A percentile compares a stretch with the other conserved stretches of the same genome.
Evolutionary conservation across 2,797 vertebrate genomes (phyloP).

Genomic region (Bovichtus diacanthus): DNA sequence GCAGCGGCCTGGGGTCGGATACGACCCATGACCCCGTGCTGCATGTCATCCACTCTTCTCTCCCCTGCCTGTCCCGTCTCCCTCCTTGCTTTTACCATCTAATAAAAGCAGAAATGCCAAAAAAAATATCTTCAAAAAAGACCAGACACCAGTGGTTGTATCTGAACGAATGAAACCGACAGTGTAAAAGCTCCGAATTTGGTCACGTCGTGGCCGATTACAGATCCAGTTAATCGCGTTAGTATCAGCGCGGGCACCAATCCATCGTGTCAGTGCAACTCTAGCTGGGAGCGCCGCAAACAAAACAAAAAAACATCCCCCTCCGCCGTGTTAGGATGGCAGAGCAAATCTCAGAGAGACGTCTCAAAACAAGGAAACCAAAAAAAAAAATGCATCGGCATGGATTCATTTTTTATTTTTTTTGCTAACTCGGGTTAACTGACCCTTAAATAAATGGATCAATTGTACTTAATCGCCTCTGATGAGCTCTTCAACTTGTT

Average conservation of each 20-base stretch:
- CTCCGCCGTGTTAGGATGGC: neutral
- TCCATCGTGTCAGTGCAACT: neutral
- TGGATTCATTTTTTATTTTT: neutral
- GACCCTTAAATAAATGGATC: neutral
- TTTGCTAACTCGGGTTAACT: slow-evolving; percentile 2
- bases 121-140: neutral
- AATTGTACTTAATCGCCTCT: slow-evolving; percentile 6
- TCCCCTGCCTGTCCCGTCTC: too few species aligned
- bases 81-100: too few species aligned
- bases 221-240: neutral
- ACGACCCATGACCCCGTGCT: too few species aligned
- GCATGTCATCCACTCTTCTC: too few species aligned
- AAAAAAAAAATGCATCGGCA: neutral
- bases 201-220: neutral
- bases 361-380: neutral
- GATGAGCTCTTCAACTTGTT: slow-evolving; percentile 42
- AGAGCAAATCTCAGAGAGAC: neutral
- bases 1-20: too few species aligned
- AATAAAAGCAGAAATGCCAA: too few species aligned
- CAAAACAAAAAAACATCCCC: neutral
- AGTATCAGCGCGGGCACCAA: neutral
- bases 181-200: neutral
- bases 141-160: too few species aligned
- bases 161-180: neutral
- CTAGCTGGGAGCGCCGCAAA: neutral